Evolutionary conservation across 2,888 invertebrate species (phyloP), one percentile per base, ranked within the genome.

Genomic region (Spicauda simplicius): DNA sequence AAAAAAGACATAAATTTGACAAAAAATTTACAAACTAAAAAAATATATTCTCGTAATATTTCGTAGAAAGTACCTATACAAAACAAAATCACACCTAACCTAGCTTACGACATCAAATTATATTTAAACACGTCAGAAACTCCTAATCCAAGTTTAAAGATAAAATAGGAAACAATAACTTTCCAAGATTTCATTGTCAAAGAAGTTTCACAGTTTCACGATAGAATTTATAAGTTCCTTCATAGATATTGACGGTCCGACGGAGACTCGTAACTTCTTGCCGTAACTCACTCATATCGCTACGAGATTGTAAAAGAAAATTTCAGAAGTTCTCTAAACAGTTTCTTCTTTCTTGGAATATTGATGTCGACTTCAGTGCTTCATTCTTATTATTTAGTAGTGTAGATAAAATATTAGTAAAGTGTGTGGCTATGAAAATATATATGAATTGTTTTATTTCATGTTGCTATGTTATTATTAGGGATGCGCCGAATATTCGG

Each of bases 281-380:
- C 63, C 63, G 63, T 63, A 63, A 63, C 63, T 64, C 56, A 56
- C 41, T 64, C 63, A 64, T 64, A 56, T 64, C 63, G 55, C 56
- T 55, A 19, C 56, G 56, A 64, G 48, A 56, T 64, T 64, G 48
- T 30, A 19, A 56, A 56, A 56, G 63, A 64, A 64, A 56, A 50
- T 64, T 64, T 56, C 50, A 45, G 48, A 64, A 64, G 19, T 64
- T 64, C 25, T 56, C 48, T 56, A 50, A 64, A 56, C 56, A 64
- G 55, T 56, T 64, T 56, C 14, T 56, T 48, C 63, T 33, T 56
- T 48, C 33, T 56, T 19, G 30, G 48, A 56, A 55, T 55, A 56
- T 33, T 48, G 30, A 48, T 14, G 48, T 2, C 19, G 41, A 58
- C 16, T 58, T 14, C 14, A 41, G 14, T 19, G 20, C 52, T 19